Evolutionary conservation across 2,113 vertebrate genomes (phyloP).

Genomic region (Odobenus rosmarus): DNA sequence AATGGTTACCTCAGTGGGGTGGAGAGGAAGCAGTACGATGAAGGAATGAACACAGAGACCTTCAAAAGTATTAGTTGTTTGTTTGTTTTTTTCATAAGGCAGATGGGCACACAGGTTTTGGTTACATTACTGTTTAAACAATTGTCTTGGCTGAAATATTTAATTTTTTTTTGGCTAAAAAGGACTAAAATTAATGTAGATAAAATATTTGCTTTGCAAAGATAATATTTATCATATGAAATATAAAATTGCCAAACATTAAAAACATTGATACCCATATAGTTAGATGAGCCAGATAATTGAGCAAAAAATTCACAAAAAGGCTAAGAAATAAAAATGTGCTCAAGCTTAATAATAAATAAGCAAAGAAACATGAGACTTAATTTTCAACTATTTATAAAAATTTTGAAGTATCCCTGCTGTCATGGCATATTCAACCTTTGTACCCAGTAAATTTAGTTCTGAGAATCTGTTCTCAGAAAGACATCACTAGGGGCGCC

Average conservation of each 20-base stretch:
- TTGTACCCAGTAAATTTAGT: background rate
- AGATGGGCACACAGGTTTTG: background rate
- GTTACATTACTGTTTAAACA: background rate
- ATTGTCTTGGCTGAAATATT: background rate
- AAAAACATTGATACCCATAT: background rate
- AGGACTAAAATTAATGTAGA: background rate
- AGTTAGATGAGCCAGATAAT: background rate
- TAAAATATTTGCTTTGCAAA: background rate
- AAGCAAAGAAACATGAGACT: background rate
- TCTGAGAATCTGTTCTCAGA: background rate
- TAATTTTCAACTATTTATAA: background rate
- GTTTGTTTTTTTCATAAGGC: background rate
- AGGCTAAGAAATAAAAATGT: background rate
- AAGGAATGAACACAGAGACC: background rate
- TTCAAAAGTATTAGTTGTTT: accelerated
- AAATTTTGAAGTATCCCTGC: background rate
- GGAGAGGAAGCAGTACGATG: background rate
- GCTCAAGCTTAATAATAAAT: background rate
- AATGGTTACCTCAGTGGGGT: background rate
- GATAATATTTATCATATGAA: background rate
- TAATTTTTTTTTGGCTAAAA: background rate
- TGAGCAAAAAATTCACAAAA: background rate
- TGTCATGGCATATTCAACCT: background rate
- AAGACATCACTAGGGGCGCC: background rate
- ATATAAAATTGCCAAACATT: background rate